Evolutionary conservation across 2,888 invertebrate species (phyloP), one percentile per base, ranked within the genome.

Genomic region (Aspidiotus rigidus): DNA sequence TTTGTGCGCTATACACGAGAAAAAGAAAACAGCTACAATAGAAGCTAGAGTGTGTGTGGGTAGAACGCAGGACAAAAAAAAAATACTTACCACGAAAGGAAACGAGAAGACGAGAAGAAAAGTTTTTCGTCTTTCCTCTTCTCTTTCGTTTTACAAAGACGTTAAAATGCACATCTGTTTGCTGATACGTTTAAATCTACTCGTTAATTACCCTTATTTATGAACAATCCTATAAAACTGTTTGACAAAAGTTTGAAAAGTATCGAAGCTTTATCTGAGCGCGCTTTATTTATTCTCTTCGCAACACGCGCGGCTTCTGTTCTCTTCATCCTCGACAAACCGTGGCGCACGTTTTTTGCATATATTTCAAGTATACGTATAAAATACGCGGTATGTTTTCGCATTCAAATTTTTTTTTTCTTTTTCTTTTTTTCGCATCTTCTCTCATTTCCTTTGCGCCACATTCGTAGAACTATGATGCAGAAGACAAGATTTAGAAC

Each of bases 171-270:
- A 56, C 56, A 56, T 56, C 56, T 56, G 56, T 56, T 56, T 16
- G 56, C 17, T 56, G 56, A 56, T 56, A 56, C 56, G 56, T 56
- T 56, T 56, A 56, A 56, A 56, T 56, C 17, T 56, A 56, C n/a
- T 56, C 56, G 17, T 56, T 56, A 56, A 56, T 56, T 56, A 56
- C 56, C 56, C 56, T 56, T 56, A 56, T 56, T 56, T 56, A 56
- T 56, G 56, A 56, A 56, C 56, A 13, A 16, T 56, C 16, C 16
- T n/a, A 10, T 11, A 53, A 53, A 28, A n/a, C n/a, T 56, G 17
- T 56, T 56, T 56, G 56, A 56, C 16, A 56, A 56, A 56, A 56
- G 56, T 56, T 56, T n/a, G 56, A 56, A 56, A 56, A 56, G 56
- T 56, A 56, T 16, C 16, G 56, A 49, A 11, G 49, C 49, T 49